Evolutionary conservation across 2,888 invertebrate genomes (phyloP).

Genomic region (Iselma pallidipennis): DNA sequence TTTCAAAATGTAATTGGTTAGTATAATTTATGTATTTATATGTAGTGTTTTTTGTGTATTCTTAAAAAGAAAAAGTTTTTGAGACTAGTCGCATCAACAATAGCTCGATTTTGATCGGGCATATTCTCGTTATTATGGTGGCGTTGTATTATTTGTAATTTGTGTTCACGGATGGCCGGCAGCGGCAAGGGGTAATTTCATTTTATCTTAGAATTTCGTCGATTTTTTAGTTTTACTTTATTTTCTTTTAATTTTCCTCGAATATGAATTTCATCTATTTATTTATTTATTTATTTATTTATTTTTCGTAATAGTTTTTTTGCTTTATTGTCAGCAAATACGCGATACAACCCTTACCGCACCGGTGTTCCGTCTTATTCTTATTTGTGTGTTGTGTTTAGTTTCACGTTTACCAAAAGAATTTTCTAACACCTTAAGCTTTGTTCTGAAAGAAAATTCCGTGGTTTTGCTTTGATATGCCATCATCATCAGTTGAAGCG

Average conservation of each 20-base stretch:
- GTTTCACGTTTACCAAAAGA: slow-evolving; percentile 42
- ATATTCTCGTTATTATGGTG: slow-evolving; percentile 15
- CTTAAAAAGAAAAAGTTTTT: slow-evolving; percentile 35
- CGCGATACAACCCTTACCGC: slow-evolving; percentile 36
- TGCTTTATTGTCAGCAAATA: no score
- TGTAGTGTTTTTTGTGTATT: slow-evolving; percentile 55
- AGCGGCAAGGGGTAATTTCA: slow-evolving; percentile 36
- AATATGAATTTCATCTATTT: neutral
- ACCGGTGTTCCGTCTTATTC: slow-evolving; percentile 36
- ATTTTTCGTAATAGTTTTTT: no score
- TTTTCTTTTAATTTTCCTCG: neutral
- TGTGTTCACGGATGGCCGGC: slow-evolving; percentile 39
- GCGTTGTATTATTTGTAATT: slow-evolving; percentile 36
- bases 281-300: neutral
- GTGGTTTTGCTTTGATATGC: slow-evolving; percentile 53
- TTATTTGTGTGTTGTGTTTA: slow-evolving; percentile 54
- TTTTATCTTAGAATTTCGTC: neutral
- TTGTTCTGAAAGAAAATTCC: slow-evolving; percentile 44
- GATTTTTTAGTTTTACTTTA: no score
- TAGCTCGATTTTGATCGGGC: slow-evolving; percentile 11
- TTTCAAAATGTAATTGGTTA: slow-evolving; percentile 38
- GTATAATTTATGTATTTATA: slow-evolving; percentile 49
- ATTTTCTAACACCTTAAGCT: slow-evolving; percentile 48
- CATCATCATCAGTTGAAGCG: slow-evolving; percentile 42
- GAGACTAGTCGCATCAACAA: slow-evolving; percentile 49